These are phyloP conservation scores for Thunnus maccoyii DNA, from an alignment of 2,113 vertebrate genomes.

Conservation along the genomic window DNA sequence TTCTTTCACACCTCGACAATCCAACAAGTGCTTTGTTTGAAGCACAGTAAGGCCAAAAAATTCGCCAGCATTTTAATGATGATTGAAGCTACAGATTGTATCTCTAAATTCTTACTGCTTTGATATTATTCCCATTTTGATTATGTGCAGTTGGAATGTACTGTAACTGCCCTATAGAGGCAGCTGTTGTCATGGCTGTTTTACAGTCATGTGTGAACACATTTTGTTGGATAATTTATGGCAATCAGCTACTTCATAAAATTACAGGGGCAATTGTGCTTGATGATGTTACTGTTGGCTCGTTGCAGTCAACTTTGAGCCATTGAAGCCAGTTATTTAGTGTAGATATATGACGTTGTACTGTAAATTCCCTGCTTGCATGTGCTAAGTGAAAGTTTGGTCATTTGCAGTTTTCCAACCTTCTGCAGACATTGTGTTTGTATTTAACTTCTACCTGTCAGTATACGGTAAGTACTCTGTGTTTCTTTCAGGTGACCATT, in stretches of 20 bases:
- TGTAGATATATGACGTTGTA: not conserved
- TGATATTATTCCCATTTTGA: not conserved
- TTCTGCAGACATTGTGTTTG: too few relatives aligned
- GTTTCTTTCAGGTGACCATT: constrained; percentile 86
- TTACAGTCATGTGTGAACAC: constrained; percentile 1
- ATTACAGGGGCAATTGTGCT: not conserved
- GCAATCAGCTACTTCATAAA: constrained; percentile 8
- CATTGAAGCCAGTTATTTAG: constrained; percentile 3
- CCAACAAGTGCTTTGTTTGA: too few relatives aligned
- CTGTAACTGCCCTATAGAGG: not conserved
- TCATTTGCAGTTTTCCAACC: too few relatives aligned
- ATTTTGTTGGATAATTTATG: constrained; percentile 19
- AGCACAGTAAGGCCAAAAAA: too few relatives aligned
- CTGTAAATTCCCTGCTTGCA: too few relatives aligned
- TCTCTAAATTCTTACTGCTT: too few relatives aligned
- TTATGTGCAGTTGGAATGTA: not conserved
- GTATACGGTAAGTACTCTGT: too few relatives aligned
- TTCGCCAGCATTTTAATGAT: too few relatives aligned
- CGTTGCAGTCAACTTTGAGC: not conserved
- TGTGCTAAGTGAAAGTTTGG: too few relatives aligned
- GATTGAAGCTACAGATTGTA: too few relatives aligned
- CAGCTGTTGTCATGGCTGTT: not conserved
- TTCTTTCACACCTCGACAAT: too few relatives aligned
- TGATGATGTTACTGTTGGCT: not conserved
- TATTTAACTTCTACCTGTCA: too few relatives aligned